These are phyloP conservation scores for Rhingia rostrata DNA, from an alignment of 2,888 invertebrate species.

Conservation along the genomic window DNA sequence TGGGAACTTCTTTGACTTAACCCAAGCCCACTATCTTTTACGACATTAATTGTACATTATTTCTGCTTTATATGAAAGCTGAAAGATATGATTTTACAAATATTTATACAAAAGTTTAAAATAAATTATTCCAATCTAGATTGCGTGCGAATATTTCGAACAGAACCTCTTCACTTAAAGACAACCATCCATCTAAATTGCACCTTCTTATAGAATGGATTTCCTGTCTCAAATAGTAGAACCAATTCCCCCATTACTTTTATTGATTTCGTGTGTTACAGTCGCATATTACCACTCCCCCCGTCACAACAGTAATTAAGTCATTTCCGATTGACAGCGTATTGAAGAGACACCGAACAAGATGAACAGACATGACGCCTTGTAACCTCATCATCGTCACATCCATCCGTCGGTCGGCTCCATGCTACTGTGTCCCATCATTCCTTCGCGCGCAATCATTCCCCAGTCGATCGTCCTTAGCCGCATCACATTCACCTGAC, in stretches of 20 bases:
- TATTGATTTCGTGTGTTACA: slow-evolving; percentile 15
- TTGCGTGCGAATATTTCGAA: too few relatives aligned
- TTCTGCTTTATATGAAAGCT: not conserved
- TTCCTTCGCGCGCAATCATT: slow-evolving; percentile 56
- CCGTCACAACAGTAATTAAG: slow-evolving; percentile 52
- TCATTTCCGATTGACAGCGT: slow-evolving; percentile 67
- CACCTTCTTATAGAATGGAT: slow-evolving; percentile 33
- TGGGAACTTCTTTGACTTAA: too few relatives aligned
- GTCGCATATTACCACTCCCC: slow-evolving; percentile 22
- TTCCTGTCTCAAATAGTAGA: slow-evolving; percentile 33
- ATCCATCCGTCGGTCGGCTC: slow-evolving; percentile 27
- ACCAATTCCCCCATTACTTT: not conserved
- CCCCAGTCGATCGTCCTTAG: slow-evolving; percentile 63
- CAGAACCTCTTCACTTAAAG: not conserved
- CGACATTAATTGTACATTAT: too few relatives aligned
- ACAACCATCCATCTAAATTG: not conserved
- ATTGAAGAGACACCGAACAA: slow-evolving; percentile 61
- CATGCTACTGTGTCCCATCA: slow-evolving; percentile 48
- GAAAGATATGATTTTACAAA: not conserved
- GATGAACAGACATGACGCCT: slow-evolving; percentile 59
- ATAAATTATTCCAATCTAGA: too few relatives aligned
- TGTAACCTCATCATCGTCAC: slow-evolving; percentile 67
- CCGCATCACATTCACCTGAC: slow-evolving; percentile 64
- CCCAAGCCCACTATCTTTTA: too few relatives aligned
- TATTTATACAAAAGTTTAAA: too few relatives aligned